phyloP scores from a whole-genome alignment of 2,113 vertebrate genomes.

The Ellobius talpinus region DNA sequence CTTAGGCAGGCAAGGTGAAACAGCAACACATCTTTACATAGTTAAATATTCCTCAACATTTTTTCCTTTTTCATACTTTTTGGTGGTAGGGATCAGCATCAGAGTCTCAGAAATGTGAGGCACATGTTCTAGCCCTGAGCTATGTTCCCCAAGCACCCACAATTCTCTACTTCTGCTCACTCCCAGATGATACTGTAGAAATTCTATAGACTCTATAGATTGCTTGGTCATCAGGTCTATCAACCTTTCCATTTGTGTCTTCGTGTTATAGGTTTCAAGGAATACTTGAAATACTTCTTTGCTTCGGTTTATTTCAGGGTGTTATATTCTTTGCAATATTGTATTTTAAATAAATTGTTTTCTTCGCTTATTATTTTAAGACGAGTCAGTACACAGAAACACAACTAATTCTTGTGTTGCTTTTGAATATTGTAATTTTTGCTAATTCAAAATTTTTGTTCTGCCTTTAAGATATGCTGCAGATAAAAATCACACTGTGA shows the following conservation, averaged over 20 bases:
- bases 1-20: not conserved
- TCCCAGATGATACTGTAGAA: not conserved
- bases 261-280: not conserved
- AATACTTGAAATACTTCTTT: not conserved
- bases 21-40: not conserved
- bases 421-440: not conserved
- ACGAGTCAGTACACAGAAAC: not conserved
- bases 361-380: not conserved
- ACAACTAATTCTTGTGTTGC: not conserved
- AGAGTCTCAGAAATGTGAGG: not conserved
- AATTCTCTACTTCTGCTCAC: not conserved
- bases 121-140: too few species aligned
- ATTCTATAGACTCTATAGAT: not conserved
- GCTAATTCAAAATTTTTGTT: not conserved
- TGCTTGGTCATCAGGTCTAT: not conserved
- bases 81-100: not conserved
- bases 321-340: not conserved
- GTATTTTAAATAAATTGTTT: not conserved
- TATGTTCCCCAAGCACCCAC: not conserved
- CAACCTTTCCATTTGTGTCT: not conserved
- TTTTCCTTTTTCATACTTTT: not conserved
- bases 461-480: not conserved
- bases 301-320: not conserved
- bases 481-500: not conserved
- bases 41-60: not conserved